These are phyloP conservation scores for Ceratoteleas bidentatus DNA, from an alignment of 1,140 invertebrate species.

Conservation along the genomic window DNA sequence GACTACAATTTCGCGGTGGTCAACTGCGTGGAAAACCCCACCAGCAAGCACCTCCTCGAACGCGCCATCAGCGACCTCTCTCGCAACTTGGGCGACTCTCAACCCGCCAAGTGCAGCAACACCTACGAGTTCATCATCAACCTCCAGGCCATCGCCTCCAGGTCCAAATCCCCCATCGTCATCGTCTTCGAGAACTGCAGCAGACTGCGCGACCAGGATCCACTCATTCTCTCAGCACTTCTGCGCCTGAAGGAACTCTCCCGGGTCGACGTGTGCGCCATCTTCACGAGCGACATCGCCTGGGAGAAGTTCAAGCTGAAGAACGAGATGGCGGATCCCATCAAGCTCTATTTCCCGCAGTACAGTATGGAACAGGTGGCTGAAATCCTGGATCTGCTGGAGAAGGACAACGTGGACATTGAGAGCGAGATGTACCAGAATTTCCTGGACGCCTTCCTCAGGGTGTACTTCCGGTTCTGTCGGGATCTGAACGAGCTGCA, in stretches of 20 bases:
- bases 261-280: conserved; percentile 86
- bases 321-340: conserved; percentile 87
- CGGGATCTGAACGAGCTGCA: conserved; percentile 90
- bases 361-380: conserved; percentile 89
- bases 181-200: conserved; percentile 91
- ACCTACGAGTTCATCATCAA: conserved; percentile 87
- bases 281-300: conserved; percentile 89
- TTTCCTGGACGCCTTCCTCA: conserved; percentile 90
- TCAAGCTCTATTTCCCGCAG: conserved; percentile 90
- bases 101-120: conserved; percentile 85
- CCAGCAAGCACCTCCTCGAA: conserved; percentile 88
- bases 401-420: conserved; percentile 68
- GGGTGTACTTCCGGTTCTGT: conserved; percentile 90
- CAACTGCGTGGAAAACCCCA: conserved; percentile 92
- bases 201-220: conserved; percentile 87
- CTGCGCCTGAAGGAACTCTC: conserved; percentile 88
- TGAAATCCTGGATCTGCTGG: conserved; percentile 85
- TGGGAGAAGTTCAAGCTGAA: conserved; percentile 90
- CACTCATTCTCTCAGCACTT: conserved; percentile 86
- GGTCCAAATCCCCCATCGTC: conserved; percentile 78
- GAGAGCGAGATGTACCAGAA: conserved; percentile 85
- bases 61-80: conserved; percentile 86
- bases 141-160: conserved; percentile 78
- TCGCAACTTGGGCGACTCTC: conserved; percentile 67
- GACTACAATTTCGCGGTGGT: conserved; percentile 85